A percentile compares a stretch with the other conserved stretches of the same genome.
Evolutionary conservation across 2,113 vertebrate species (phyloP).

Genomic region (Lagenorhynchus albirostris): DNA sequence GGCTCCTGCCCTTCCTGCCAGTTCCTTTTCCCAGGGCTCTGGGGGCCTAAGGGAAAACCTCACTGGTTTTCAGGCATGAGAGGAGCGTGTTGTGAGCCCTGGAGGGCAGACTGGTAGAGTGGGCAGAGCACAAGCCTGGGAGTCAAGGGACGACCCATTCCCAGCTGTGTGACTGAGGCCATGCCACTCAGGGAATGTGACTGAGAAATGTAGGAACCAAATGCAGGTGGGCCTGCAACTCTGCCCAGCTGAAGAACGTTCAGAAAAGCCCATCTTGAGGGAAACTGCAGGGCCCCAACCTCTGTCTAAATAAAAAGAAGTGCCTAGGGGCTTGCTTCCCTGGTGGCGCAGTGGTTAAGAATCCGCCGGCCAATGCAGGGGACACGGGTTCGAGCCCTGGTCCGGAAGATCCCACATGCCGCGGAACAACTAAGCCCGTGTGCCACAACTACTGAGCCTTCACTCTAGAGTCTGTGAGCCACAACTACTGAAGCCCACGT

Average conservation of each 20-base stretch:
- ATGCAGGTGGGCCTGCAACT: background rate
- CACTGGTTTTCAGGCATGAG: background rate
- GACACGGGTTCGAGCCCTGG: too few species aligned
- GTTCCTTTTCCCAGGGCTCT: background rate
- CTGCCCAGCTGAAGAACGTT: background rate
- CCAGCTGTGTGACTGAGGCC: background rate
- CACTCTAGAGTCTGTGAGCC: too few species aligned
- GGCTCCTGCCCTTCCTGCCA: background rate
- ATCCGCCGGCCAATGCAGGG: too few species aligned
- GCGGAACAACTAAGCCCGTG: too few species aligned
- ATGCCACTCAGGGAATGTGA: background rate
- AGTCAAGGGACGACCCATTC: background rate
- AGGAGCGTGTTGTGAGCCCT: background rate
- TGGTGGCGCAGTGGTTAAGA: too few species aligned
- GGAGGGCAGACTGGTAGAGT: background rate
- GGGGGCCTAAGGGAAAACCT: background rate
- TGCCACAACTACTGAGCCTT: too few species aligned
- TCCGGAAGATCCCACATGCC: too few species aligned
- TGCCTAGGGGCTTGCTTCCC: background rate
- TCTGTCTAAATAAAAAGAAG: constrained; percentile 13
- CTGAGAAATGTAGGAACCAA: background rate
- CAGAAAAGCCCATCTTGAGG: background rate
- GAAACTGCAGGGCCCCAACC: background rate
- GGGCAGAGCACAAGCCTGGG: background rate
- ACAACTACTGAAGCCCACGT: too few species aligned